These are phyloP conservation scores for Drosophila trichaetosa DNA, from an alignment of 2,888 invertebrate species.

Conservation along the genomic window DNA sequence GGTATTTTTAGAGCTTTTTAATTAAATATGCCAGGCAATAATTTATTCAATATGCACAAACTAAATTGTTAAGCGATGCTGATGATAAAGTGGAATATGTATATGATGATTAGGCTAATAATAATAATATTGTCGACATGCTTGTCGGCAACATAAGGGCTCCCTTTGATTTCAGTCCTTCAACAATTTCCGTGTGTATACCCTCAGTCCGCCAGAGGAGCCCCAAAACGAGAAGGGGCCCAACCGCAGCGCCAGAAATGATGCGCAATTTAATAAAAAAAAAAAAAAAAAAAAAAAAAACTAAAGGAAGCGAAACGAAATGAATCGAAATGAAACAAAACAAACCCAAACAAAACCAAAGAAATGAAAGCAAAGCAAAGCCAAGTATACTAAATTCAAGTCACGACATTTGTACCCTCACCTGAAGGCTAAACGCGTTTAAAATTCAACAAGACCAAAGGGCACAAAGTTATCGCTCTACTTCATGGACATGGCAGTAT, in stretches of 20 bases:
- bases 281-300: slow-evolving; percentile 6
- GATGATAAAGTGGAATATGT: not conserved
- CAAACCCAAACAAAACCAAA: slow-evolving; percentile 5
- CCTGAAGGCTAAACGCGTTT: slow-evolving; percentile 53
- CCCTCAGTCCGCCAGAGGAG: not conserved
- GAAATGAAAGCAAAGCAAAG: slow-evolving; percentile 22
- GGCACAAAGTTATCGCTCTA: slow-evolving; percentile 33
- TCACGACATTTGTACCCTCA: slow-evolving; percentile 54
- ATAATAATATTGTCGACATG: slow-evolving; percentile 9
- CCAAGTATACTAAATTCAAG: slow-evolving; percentile 53
- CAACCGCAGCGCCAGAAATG: no score
- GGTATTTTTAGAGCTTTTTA: not conserved
- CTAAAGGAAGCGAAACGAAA: slow-evolving; percentile 7
- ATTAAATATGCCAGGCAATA: slow-evolving; percentile 6
- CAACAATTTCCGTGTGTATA: slow-evolving; percentile 5
- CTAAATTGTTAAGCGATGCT: not conserved
- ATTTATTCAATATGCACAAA: slow-evolving; percentile 6
- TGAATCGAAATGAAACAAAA: slow-evolving; percentile 8
- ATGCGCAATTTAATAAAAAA: not conserved
- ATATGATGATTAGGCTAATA: slow-evolving; percentile 9
- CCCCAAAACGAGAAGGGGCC: not conserved
- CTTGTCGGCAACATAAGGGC: not conserved
- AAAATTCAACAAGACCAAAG: slow-evolving; percentile 55
- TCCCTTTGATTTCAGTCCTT: slow-evolving; percentile 10
- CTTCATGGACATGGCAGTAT: slow-evolving; percentile 26